A percentile compares a stretch with the other conserved stretches of the same genome.
phyloP scores from a whole-genome alignment of 2,888 invertebrate genomes.

The Lamellibrachia satsuma region DNA sequence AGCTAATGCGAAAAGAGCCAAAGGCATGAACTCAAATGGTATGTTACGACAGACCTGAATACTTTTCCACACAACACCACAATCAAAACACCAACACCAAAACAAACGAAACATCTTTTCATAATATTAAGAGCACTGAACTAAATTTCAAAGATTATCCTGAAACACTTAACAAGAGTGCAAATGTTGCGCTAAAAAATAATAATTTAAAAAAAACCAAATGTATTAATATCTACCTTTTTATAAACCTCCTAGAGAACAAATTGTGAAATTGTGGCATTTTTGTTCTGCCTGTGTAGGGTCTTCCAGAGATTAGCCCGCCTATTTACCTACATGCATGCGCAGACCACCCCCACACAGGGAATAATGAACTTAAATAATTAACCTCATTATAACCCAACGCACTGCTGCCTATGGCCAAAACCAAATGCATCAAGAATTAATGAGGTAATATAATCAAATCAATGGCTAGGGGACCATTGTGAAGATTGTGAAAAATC shows the following conservation, averaged over 20 bases:
- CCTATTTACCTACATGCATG: neutral
- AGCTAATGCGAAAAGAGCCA: neutral
- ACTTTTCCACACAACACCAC: neutral
- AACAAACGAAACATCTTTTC: neutral
- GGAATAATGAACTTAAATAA: slow-evolving; percentile 5
- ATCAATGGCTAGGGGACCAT: neutral
- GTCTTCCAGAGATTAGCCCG: neutral
- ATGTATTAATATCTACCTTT: neutral
- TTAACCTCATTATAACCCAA: slow-evolving; percentile 13
- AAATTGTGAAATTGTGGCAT: neutral
- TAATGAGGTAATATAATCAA: slow-evolving; percentile 6
- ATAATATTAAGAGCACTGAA: neutral
- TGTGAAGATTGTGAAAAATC: neutral
- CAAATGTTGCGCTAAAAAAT: neutral
- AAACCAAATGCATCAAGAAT: neutral
- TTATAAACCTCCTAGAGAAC: neutral
- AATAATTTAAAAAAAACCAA: neutral
- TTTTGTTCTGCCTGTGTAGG: neutral
- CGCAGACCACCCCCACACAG: neutral
- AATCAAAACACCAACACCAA: neutral
- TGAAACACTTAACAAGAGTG: neutral
- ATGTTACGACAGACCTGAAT: neutral
- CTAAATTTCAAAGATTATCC: neutral
- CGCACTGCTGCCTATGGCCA: neutral
- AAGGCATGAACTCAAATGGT: neutral